Evolutionary conservation across 2,888 invertebrate species (phyloP).

Genomic region (Gari tellinella): DNA sequence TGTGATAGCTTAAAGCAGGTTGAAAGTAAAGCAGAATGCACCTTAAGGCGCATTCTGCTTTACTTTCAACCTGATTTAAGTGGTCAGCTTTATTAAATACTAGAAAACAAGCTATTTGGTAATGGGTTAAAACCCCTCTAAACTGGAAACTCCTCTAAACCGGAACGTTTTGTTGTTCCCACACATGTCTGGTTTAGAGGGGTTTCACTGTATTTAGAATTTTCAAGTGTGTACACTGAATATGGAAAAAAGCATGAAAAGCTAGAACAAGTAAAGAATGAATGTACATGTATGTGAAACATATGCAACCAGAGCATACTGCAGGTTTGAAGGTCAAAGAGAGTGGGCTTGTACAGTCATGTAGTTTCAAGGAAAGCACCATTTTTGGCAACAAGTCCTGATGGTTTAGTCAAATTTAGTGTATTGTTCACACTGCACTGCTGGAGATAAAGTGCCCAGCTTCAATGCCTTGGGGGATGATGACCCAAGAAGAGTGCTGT

Average conservation of each 20-base stretch:
- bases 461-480: not conserved
- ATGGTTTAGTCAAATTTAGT: not conserved
- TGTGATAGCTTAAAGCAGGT: too few species aligned
- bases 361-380: not conserved
- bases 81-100: too few species aligned
- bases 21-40: too few species aligned
- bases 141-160: too few species aligned
- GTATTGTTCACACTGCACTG: not conserved
- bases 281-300: too few species aligned
- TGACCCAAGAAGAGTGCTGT: not conserved
- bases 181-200: too few species aligned
- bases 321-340: not conserved
- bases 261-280: not conserved
- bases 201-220: too few species aligned
- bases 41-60: too few species aligned
- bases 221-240: not conserved
- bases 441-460: conserved; percentile 1
- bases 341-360: not conserved
- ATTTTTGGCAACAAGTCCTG: not conserved
- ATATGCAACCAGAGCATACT: not conserved
- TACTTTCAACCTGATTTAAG: too few species aligned
- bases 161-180: too few species aligned
- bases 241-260: conserved; percentile 1
- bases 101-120: too few species aligned
- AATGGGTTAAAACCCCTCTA: too few species aligned